These are phyloP conservation scores for Pteria penguin DNA, from an alignment of 2,888 invertebrate genomes.

Conservation along the genomic window DNA sequence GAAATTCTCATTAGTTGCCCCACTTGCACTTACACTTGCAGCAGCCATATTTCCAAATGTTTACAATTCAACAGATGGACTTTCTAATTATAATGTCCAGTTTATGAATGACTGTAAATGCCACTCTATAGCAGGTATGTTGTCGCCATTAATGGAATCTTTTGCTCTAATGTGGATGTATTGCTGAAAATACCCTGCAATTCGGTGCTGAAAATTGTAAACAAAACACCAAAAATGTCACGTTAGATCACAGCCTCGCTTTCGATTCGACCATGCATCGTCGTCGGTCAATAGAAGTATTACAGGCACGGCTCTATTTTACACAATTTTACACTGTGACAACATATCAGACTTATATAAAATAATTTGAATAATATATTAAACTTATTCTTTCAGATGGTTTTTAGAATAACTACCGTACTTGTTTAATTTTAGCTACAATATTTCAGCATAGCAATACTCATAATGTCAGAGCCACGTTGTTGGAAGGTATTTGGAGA, in stretches of 20 bases:
- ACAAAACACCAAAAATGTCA: slow-evolving; percentile 27
- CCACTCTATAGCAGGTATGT: not conserved
- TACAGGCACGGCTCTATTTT: slow-evolving; percentile 16
- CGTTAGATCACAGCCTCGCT: slow-evolving; percentile 41
- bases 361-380: too few species aligned
- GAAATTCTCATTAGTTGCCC: slow-evolving; percentile 53
- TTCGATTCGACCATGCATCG: slow-evolving; percentile 18
- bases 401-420: too few species aligned
- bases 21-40: slow-evolving; percentile 13
- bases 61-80: not conserved
- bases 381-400: too few species aligned
- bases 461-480: too few species aligned
- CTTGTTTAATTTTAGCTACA: too few species aligned
- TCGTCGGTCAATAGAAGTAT: too few species aligned
- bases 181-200: not conserved
- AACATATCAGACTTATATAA: too few species aligned
- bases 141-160: not conserved
- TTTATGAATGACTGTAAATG: not conserved
- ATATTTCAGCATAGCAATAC: too few species aligned
- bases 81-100: not conserved
- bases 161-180: not conserved
- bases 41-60: slow-evolving; percentile 21
- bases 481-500: too few species aligned
- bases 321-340: too few species aligned
- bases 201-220: not conserved